Base-by-base conservation (phyloP, 2,888 invertebrate genomes). In the Panzeria rudis region DNA sequence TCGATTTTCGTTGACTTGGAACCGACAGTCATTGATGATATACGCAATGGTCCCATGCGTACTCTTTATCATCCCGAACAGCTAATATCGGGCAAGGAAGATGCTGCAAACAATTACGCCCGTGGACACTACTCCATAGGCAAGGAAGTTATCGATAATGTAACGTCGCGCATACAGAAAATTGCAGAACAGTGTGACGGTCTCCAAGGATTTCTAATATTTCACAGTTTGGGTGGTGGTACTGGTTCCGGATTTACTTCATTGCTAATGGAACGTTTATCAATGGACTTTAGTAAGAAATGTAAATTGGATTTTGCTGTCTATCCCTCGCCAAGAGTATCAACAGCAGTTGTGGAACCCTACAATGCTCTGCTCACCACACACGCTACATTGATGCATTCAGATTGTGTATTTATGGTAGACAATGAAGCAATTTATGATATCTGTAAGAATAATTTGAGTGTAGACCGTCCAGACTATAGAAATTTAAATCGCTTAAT, bases 381-480 rank as follows among this genome's bases (percentile, higher is more conserved):
- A 0, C 98, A 98, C 93, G 96, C 97, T 23, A 98, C 98, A 32
- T 94, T 98, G 93, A 92, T 94, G 86, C 97, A 97, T 91, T 96
- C 97, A 0, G 98, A 98, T 92, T 98, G 98, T 91, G 96, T 97
- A 2, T 98, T 98, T 91, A 97, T 98, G 96, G 97, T 97, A 23
- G 98, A 98, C 93, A 98, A 98, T 89, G 98, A 98, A 91, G 98
- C 98, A n/a, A 96, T 98, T 89, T 97, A 98, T 92, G 97, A 98
- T 90, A 98, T 98, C 89, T 98, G 98, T 93, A 94, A 97, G 80
- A 94, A 96, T 85, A 96, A 96, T 89, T 94, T 98, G 68, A 96
- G 96, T 88, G 97, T 98, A 71, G 94, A 94, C 84, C 93, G 95
- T 35, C 96, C 96, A 29, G 94, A 95, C 1, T 96, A 96, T 90